Percentiles rank a stretch among this genome's conserved stretches.
These are phyloP conservation scores for Druon quercuslanigerum DNA, from an alignment of 1,140 invertebrate species.

Conservation along the genomic window DNA sequence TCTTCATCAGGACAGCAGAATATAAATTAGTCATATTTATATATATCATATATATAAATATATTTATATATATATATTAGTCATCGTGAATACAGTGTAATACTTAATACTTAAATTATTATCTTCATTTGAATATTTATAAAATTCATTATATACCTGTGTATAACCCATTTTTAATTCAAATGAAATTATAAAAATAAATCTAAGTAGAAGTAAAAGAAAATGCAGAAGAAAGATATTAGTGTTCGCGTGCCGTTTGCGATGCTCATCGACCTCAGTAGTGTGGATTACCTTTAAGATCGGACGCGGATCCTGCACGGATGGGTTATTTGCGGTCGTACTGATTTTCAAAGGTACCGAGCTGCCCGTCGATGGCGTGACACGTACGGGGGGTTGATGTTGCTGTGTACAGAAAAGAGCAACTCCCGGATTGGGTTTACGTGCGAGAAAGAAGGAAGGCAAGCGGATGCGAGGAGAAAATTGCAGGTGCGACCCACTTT, in stretches of 20 bases:
- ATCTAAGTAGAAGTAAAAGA: background rate
- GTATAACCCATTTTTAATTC: too few relatives aligned
- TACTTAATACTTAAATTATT: too few relatives aligned
- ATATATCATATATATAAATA: too few relatives aligned
- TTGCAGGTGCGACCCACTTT: constrained; percentile 36
- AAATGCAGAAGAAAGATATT: background rate
- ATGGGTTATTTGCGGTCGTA: constrained; percentile 11
- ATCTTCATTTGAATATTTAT: too few relatives aligned
- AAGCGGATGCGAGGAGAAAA: constrained; percentile 21
- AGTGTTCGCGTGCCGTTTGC: constrained; percentile 2
- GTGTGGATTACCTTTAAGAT: constrained; percentile 8
- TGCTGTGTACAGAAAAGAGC: constrained; percentile 20
- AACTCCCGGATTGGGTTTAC: constrained; percentile 13
- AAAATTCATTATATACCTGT: too few relatives aligned
- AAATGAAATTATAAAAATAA: background rate
- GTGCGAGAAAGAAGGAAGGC: background rate
- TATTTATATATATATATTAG: too few relatives aligned
- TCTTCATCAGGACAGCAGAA: too few relatives aligned
- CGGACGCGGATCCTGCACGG: background rate
- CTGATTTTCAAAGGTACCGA: background rate
- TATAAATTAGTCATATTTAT: too few relatives aligned
- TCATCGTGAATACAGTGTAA: too few relatives aligned
- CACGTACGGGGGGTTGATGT: background rate
- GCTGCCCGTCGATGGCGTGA: background rate
- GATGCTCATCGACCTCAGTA: background rate